These are phyloP conservation scores for Lathamus discolor DNA, from an alignment of 2,113 vertebrate species.

Conservation along the genomic window DNA sequence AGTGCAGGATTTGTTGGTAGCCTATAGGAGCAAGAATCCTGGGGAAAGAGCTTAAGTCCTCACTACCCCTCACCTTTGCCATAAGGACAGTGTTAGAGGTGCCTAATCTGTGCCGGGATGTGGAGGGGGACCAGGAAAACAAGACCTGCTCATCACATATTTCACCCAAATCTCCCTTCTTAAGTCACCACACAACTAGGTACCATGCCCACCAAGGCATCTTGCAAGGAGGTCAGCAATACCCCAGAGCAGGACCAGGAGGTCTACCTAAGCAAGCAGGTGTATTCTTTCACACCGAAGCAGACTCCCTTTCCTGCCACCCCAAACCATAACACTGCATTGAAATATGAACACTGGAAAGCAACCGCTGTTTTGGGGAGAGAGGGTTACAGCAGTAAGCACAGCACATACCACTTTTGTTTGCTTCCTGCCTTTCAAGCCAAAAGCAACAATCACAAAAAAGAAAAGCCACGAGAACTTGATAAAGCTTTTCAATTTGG, in stretches of 20 bases:
- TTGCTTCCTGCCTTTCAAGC: constrained; percentile 34
- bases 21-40: background rate
- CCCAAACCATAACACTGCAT: background rate
- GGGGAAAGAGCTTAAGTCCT: background rate
- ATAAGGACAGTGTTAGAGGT: background rate
- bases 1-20: background rate
- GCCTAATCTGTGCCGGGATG: background rate
- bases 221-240: background rate
- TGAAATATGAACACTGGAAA: background rate
- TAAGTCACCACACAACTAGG: background rate
- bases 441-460: constrained; percentile 38
- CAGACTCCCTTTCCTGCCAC: background rate
- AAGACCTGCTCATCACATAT: background rate
- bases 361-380: background rate
- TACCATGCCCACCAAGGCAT: background rate
- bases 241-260: background rate
- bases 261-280: background rate
- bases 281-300: background rate
- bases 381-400: background rate
- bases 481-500: constrained; percentile 38
- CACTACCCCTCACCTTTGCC: background rate
- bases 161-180: background rate
- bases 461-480: constrained; percentile 24
- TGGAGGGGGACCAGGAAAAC: background rate
- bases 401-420: background rate